Evolutionary conservation across 2,888 invertebrate genomes (phyloP), one percentile per base, ranked within the genome.

Genomic region (Macaria notata): DNA sequence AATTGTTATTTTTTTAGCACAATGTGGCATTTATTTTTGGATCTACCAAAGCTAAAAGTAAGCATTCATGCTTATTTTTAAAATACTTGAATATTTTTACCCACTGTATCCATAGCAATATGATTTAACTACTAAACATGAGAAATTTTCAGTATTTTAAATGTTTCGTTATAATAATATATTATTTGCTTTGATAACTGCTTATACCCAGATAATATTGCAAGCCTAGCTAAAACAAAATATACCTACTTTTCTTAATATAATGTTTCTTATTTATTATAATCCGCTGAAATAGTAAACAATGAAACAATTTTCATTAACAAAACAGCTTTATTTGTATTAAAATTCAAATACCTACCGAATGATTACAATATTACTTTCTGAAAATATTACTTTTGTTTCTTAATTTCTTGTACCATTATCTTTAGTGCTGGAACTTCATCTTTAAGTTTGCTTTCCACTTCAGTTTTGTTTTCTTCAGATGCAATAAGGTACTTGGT

Each of bases 401-500:
- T 89, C 64, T 89, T 90, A 38, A 88, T 82, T 56, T 89, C 88
- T 66, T 76, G 76, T 6, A 89, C 84, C 66, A 87, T 73, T 63
- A 69, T 81, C 71, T 87, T 90, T 38, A 89, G 70, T 42, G 70
- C 60, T 9, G 83, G 78, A 59, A 89, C 74, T 69, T 85, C 83
- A 53, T 83, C 78, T 57, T 72, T 79, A 0, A 91, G 71, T 66
- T 78, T 81, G 31, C 79, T 80, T 70, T 84, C 84, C 54, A 79
- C 61, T 42, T 64, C 63, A 31, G 48, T 49, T 64, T 86, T 90
- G 42, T 86, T 84, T 54, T 85, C 83, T 42, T 85, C 88, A 56
- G 79, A 62, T 31, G 81, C 78, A 6, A 77, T 88, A 54, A 91
- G 76, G 68, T 79, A 91, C 65, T 86, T 88, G 6, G 88, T 72